Base-by-base conservation (phyloP, 2,888 invertebrate genomes). In the Oegoconia quadripuncta region DNA sequence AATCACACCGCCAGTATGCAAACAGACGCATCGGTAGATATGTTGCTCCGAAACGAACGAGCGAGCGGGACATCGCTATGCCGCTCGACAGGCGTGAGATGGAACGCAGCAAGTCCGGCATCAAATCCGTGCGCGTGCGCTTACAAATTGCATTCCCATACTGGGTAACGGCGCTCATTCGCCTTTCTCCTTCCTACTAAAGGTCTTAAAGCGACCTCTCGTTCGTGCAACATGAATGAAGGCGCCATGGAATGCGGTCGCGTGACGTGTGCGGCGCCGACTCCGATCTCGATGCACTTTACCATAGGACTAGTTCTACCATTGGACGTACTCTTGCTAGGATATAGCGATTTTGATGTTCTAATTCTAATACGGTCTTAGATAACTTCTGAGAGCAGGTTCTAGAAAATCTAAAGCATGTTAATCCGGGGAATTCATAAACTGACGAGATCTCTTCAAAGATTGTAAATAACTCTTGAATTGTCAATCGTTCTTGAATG, bases 261-360 rank as follows among this genome's bases (percentile, higher is more conserved):
- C 82, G 87, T 89, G 89, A 89, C 89, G 89, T 88, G 83, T 71
- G 78, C 89, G 88, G 80, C 86, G 88, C 88, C 88, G 86, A 71
- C 78, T 74, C 84, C 81, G 83, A 86, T 84, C 84, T 83, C 76
- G 81, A 81, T 88, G 86, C 87, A 86, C 82, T 79, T 78, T 66
- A 72, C 71, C 71, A 68, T 74, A 74, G 71, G 69, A 68, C 69
- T 76, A 73, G 74, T 60, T 72, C 61, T 65, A 59, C 65, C 60
- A 66, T 65, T 61, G 56, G 61, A 52, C 47, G 37, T 40, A 28
- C 26, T 12, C 26, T 29, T 30, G 33, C 23, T 44, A n/a, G n/a
- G n/a, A n/a, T n/a, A n/a, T n/a, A n/a, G n/a, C n/a, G n/a, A n/a
- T n/a, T n/a, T n/a, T n/a, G n/a, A n/a, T n/a, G n/a, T n/a, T n/a